phyloP scores from a whole-genome alignment of 35 echinoderm and acorn worm genomes.

The Ptychodera flava region DNA sequence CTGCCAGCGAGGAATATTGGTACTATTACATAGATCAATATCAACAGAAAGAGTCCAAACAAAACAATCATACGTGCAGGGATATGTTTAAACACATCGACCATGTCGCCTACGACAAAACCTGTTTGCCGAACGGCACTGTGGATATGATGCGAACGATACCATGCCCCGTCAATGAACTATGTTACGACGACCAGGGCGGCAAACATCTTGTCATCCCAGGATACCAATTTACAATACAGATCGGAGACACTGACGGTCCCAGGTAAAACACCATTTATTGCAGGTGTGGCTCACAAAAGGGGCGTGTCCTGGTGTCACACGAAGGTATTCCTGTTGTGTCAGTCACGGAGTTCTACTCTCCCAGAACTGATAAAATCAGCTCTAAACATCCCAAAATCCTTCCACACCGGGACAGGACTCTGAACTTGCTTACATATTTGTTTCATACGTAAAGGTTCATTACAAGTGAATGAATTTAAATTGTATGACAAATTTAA shows the following conservation, averaged over 20 bases:
- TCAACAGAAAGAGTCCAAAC: not conserved
- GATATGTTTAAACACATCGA: slow-evolving; percentile 3
- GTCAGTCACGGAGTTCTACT: not conserved
- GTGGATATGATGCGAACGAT: not conserved
- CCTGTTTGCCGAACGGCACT: not conserved
- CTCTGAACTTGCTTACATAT: too few relatives aligned
- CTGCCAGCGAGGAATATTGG: not conserved
- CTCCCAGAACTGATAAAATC: too few relatives aligned
- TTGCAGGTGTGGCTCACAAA: not conserved
- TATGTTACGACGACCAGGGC: not conserved
- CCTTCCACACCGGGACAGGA: too few relatives aligned
- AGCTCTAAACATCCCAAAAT: too few relatives aligned
- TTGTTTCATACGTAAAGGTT: too few relatives aligned
- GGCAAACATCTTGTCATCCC: not conserved
- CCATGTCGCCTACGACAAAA: not conserved
- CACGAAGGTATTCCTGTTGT: not conserved
- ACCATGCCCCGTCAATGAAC: not conserved
- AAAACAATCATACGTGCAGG: not conserved
- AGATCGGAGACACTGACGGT: not conserved
- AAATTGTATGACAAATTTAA: too few relatives aligned
- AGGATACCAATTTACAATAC: slow-evolving; percentile 9
- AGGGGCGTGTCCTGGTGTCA: not conserved
- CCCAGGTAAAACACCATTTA: not conserved
- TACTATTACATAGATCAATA: not conserved
- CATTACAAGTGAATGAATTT: too few relatives aligned